A percentile compares a stretch with the other conserved stretches of the same genome.
Conservation (phyloP, 2,888 invertebrate genomes). For the Drosophila eohydei region DNA sequence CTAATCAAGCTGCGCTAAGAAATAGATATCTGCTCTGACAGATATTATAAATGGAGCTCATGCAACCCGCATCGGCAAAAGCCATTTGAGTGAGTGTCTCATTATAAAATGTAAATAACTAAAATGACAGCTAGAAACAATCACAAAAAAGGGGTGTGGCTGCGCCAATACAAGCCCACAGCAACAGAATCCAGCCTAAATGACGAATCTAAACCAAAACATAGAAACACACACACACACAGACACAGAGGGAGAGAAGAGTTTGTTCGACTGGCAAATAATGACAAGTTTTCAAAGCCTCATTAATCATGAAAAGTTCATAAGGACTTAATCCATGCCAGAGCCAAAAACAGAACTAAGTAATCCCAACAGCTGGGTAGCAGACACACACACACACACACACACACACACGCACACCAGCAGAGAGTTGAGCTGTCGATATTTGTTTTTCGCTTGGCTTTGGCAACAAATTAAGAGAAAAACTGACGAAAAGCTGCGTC, state of each 20-base stretch:
- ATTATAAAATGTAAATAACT: conserved; percentile 9
- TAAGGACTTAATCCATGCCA: conserved; percentile 69
- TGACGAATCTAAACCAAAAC: not conserved
- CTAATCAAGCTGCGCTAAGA: not conserved
- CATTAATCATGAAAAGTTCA: conserved; percentile 76
- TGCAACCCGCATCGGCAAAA: conserved; percentile 3
- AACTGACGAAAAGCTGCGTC: conserved; percentile 63
- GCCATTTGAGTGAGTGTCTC: not conserved
- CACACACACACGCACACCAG: not conserved
- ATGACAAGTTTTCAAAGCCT: conserved; percentile 72
- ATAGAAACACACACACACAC: not conserved
- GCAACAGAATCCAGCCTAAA: not conserved
- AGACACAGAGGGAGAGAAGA: not conserved
- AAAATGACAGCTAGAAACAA: conserved; percentile 9
- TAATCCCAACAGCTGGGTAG: conserved; percentile 30
- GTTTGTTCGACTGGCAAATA: conserved; percentile 27
- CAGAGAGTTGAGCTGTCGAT: conserved; percentile 62
- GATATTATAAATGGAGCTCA: conserved; percentile 2
- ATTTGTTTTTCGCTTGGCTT: conserved; percentile 65
- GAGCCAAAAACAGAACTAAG: conserved; percentile 39
- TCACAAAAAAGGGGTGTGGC: not conserved
- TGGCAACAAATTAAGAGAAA: conserved; percentile 57
- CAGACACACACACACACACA: not conserved
- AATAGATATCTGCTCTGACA: not conserved
- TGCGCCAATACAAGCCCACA: not conserved